A percentile compares a stretch with the other conserved stretches of the same genome.
phyloP scores from a whole-genome alignment of 2,113 vertebrate species.

The Rhea pennata region DNA sequence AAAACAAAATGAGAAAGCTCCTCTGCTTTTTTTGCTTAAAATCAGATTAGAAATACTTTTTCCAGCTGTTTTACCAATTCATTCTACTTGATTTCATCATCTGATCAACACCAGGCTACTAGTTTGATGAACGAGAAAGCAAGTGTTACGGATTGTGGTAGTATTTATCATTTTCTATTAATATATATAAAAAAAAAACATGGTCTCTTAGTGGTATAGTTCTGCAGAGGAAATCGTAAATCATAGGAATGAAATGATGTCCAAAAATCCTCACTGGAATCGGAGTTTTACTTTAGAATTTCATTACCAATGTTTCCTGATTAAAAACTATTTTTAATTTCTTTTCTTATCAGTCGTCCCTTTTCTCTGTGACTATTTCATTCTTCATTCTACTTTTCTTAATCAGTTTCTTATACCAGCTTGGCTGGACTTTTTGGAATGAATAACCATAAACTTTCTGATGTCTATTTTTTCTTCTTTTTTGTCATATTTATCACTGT shows the following conservation, averaged over 20 bases:
- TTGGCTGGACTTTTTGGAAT: neutral
- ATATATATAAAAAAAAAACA: neutral
- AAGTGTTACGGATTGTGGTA: conserved; percentile 17
- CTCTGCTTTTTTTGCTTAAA: conserved; percentile 37
- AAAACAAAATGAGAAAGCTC: conserved; percentile 3
- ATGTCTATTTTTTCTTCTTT: neutral
- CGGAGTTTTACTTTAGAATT: neutral
- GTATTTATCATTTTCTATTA: conserved; percentile 31
- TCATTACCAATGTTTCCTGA: neutral
- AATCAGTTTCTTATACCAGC: neutral
- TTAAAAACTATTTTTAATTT: neutral
- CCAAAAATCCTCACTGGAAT: neutral
- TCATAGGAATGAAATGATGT: neutral
- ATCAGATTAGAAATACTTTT: conserved; percentile 37
- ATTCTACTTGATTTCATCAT: conserved; percentile 51
- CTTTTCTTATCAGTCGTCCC: neutral
- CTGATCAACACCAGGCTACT: conserved; percentile 44
- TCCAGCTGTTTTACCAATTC: conserved; percentile 29
- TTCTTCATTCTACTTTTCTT: neutral
- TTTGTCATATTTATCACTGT: neutral
- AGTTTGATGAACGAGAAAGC: conserved; percentile 62
- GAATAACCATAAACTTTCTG: neutral
- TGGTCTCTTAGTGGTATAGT: neutral
- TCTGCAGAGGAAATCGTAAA: neutral
- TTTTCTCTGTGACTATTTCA: neutral